Evolutionary conservation across 2,888 invertebrate species (phyloP).

Genomic region (Dioctria linearis): DNA sequence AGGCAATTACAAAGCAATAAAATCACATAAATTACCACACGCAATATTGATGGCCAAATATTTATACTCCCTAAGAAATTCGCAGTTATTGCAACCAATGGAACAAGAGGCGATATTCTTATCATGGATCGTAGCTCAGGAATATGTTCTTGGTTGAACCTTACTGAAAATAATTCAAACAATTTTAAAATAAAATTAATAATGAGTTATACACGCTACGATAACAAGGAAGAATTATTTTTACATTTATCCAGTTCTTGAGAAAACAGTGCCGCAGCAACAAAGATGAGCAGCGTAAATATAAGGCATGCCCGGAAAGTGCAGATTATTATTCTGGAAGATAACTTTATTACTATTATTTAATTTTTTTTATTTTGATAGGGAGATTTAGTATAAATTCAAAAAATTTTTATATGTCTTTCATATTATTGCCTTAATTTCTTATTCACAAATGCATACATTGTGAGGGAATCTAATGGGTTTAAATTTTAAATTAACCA

Average conservation of each 20-base stretch:
- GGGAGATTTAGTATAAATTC: background rate
- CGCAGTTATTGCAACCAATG: constrained; percentile 56
- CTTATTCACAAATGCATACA: too few species aligned
- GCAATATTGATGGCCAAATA: constrained; percentile 47
- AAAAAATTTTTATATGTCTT: too few species aligned
- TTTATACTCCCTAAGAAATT: constrained; percentile 58
- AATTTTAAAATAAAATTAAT: background rate
- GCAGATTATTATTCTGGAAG: constrained; percentile 31
- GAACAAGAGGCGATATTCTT: constrained; percentile 59
- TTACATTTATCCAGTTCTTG: constrained; percentile 41
- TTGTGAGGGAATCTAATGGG: too few species aligned
- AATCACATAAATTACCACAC: background rate
- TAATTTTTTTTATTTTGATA: constrained; percentile 1
- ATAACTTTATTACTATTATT: background rate
- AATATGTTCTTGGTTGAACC: constrained; percentile 70
- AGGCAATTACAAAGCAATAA: too few species aligned
- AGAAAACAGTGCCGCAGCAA: constrained; percentile 14
- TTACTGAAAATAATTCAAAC: constrained; percentile 38
- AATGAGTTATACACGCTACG: background rate
- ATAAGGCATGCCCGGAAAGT: constrained; percentile 5
- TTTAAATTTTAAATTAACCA: too few species aligned
- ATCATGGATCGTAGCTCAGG: constrained; percentile 66
- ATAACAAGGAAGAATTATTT: background rate
- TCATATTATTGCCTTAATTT: too few species aligned
- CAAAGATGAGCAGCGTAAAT: constrained; percentile 28